phyloP scores from a whole-genome alignment of 2,888 invertebrate species.

The Aethes cnicana region DNA sequence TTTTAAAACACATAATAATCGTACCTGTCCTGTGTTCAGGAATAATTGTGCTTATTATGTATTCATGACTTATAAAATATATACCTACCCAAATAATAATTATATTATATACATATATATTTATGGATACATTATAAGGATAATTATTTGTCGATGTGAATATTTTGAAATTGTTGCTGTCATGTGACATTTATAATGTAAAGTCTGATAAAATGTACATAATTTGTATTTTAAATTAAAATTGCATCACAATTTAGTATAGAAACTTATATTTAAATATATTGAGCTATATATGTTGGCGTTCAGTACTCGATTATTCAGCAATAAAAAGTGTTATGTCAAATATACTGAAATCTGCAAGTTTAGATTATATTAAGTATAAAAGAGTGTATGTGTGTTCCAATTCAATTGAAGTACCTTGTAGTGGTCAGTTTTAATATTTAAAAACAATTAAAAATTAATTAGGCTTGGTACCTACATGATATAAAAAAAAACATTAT shows the following conservation, averaged over 20 bases:
- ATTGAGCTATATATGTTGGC: neutral
- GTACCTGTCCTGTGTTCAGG: slow-evolving; percentile 81
- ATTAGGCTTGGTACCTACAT: too few species aligned
- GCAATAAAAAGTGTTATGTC: neutral
- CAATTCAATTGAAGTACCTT: too few species aligned
- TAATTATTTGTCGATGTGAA: slow-evolving; percentile 24
- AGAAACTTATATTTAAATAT: neutral
- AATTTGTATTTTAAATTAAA: slow-evolving; percentile 14
- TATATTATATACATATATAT: slow-evolving; percentile 37
- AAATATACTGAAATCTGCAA: slow-evolving; percentile 4
- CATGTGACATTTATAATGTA: slow-evolving; percentile 46
- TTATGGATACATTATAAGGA: slow-evolving; percentile 19
- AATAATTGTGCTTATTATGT: slow-evolving; percentile 47
- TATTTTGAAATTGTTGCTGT: slow-evolving; percentile 21
- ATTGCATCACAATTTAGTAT: slow-evolving; percentile 30
- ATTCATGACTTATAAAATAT: slow-evolving; percentile 32
- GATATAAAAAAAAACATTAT: too few species aligned
- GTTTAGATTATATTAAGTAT: slow-evolving; percentile 12
- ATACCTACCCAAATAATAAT: slow-evolving; percentile 30
- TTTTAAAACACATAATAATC: slow-evolving; percentile 58
- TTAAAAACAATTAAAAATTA: too few species aligned
- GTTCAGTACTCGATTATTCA: too few species aligned
- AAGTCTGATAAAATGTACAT: slow-evolving; percentile 67
- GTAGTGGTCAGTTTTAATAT: too few species aligned
- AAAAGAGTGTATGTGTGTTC: slow-evolving; percentile 19